Evolutionary conservation across 2,797 vertebrate genomes (phyloP).

Genomic region (Capromys pilorides): DNA sequence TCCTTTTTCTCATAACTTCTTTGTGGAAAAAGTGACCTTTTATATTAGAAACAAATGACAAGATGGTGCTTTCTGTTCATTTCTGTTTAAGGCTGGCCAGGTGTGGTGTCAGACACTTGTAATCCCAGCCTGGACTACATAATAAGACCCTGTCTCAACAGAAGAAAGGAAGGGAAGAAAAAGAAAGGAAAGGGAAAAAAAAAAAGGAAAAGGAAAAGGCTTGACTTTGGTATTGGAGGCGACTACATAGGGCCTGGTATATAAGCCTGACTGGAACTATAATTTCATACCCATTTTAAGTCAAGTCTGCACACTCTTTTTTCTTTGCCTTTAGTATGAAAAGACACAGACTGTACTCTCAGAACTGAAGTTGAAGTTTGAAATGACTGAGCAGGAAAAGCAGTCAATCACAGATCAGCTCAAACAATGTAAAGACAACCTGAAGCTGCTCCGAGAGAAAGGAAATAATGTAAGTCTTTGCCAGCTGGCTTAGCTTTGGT

Average conservation of each 20-base stretch:
- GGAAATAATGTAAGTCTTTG: conserved; percentile 93
- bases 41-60: conserved; percentile 66
- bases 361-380: conserved; percentile 93
- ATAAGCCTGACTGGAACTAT: conserved; percentile 67
- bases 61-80: conserved; percentile 49
- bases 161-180: background rate
- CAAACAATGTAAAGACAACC: conserved; percentile 94
- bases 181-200: background rate
- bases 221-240: conserved; percentile 58
- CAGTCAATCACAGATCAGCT: conserved; percentile 94
- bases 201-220: conserved; percentile 27
- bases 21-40: conserved; percentile 54
- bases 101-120: background rate
- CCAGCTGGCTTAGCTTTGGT: conserved; percentile 63
- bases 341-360: conserved; percentile 93
- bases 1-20: conserved; percentile 44
- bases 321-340: conserved; percentile 92
- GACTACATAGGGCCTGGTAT: conserved; percentile 54
- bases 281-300: conserved; percentile 75
- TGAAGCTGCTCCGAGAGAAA: conserved; percentile 97
- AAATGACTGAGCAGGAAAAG: conserved; percentile 95
- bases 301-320: conserved; percentile 80
- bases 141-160: background rate
- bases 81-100: conserved; percentile 29
- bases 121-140: background rate